Base-by-base conservation (phyloP, 1,140 invertebrate species). In the Drosophila elegans region DNA sequence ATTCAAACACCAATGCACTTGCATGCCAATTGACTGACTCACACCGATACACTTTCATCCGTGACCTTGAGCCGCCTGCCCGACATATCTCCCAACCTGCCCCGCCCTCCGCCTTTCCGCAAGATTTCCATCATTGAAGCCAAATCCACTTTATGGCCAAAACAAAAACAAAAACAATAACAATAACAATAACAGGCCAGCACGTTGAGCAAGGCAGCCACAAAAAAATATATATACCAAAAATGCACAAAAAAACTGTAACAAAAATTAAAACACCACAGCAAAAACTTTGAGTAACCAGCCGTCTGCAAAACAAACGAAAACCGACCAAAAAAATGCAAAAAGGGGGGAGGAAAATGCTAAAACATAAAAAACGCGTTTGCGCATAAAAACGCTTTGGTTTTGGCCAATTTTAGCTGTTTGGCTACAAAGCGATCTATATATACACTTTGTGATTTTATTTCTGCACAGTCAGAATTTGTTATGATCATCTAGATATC, bases 311-410 rank as follows among this genome's bases (percentile, higher is more conserved):
- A 59, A 51, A 44, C 74, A 48, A 67, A 61, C 27, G 64, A 76
- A 57, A 66, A 55, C 7, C 27, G 9, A 51, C 49, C 39, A 66
- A 36, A 48, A 67, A 67, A 46, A 38, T 13, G 36, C 66, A 71
- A 56, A 48, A 34, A 34, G 60, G 60, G 64, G 67, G 67, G 51
- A 56, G 56, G 45, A 82, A 81, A 88, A 88, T 81, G 83, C 67
- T 86, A 75, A 88, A 88, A 83, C 78, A 88, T 88, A 82, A 88
- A 57, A 83, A 86, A 86, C 83, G 83, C 86, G 86, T 90, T 90
- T 89, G 84, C 64, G 77, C 72, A 80, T 84, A 80, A 71, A 71
- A 68, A 68, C 53, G 52, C 34, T 80, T 77, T 71, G 60, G 68
- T 74, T 85, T 85, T 90, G 68, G 78, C 75, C 86, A 82, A 86